Evolutionary conservation across 2,113 vertebrate species (phyloP), one percentile per base, ranked within the genome.

Genomic region (Tinamus guttatus): DNA sequence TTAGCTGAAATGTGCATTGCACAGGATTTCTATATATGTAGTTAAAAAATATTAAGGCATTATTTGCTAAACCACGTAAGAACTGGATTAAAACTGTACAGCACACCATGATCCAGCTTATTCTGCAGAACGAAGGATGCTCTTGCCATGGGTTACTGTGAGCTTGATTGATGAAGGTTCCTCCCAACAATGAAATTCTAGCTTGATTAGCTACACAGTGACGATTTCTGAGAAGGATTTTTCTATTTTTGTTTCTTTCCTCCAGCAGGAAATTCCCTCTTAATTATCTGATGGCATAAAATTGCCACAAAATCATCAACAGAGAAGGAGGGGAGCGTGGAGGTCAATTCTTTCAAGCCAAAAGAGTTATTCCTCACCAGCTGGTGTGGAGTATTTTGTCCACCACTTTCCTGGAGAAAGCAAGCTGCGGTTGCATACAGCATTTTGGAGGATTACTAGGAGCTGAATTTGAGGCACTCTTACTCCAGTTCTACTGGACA

Each of bases 191-290:
- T 11, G 74, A 58, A 84, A 64, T 62, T 69, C 47, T 81, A 89
- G 94, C 74, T 81, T 87, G 74, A 90, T 92, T 59, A 93, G 60
- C 65, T 73, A 56, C 34, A 24, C 13, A 87, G 52, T 81, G 73
- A 47, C 21, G 80, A 40, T 73, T 87, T 89, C 93, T 81, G 47
- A 89, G 89, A 81, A 90, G 69, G n/a, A 24, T 78, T 89, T 90
- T 93, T 94, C 86, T 90, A 43, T 84, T 94, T 94, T 15, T 21
- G 73, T 68, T 84, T 78, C 68, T 28, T 92, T 64, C 38, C 41
- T 92, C 52, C 83, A 92, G 91, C 8, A 12, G 81, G 91, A 93
- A 65, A 96, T 94, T 94, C 91, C 93, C 93, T 92, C 30, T 86
- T 90, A 92, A 95, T 90, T 71, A 92, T 11, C 69, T 89, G 65